Evolutionary conservation across 2,113 vertebrate species (phyloP), one percentile per base, ranked within the genome.

Genomic region (Microcebus tavaratra): DNA sequence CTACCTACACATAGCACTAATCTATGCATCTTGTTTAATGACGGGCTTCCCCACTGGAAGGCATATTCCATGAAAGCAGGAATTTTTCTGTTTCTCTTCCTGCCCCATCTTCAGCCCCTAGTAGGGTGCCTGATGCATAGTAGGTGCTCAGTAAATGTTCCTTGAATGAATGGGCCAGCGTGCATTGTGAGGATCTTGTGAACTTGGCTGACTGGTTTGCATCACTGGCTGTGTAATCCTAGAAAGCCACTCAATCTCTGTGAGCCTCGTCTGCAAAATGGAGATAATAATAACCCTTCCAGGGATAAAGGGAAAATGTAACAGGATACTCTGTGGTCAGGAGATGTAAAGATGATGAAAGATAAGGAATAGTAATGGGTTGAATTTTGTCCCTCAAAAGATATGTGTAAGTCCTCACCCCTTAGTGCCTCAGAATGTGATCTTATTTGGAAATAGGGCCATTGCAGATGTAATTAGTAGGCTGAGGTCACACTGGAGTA

Each of bases 41-140:
- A 97, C 73, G 94, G n/a, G 18, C 15, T 91, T 92, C 94, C 91
- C 89, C 78, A 96, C 89, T 92, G 90, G 50, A 95, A 87, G 15
- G n/a, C 61, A 92, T 90, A 68, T n/a, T 88, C 59, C 96, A 76
- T 97, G 73, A 68, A 10, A 96, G 90, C 63, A 87, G 42, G 73
- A 39, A 85, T 48, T 75, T 85, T 96, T 92, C 39, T 68, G 81
- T 97, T 97, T 96, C 50, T 88, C 96, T 95, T 10, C 42, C 53
- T 61, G 42, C n/a, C 15, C 39, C 34, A 53, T 36, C 50, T 34
- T 29, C 48, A 72, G 57, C 21, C 8, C 18, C 42, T 73, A 27
- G 14, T 34, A 83, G 29, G 14, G 3, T 29, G 1, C 39, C 81
- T 34, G 42, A 39, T 27, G 17, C 13, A 65, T 42, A 21, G 29